These are phyloP conservation scores for Neoarius graeffei DNA, from an alignment of 2,113 vertebrate genomes.

Conservation along the genomic window DNA sequence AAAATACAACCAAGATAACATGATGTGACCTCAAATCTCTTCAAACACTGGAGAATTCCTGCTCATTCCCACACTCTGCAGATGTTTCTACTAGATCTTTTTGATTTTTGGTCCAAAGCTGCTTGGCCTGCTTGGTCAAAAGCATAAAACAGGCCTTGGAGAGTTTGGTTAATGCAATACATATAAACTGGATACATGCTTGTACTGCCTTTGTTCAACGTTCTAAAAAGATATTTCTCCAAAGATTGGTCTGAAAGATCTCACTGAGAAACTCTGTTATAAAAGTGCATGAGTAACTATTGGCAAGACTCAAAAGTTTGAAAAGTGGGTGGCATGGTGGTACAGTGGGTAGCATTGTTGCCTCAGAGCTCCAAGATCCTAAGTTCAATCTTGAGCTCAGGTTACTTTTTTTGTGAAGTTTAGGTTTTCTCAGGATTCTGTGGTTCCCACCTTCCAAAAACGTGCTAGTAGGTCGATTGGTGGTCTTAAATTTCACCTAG, in stretches of 20 bases:
- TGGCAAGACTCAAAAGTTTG: background rate
- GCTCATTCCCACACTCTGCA: background rate
- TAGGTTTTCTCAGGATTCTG: background rate
- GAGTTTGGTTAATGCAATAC: background rate
- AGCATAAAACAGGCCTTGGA: background rate
- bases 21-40: background rate
- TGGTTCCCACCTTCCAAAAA: background rate
- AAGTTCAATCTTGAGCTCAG: background rate
- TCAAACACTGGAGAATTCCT: background rate
- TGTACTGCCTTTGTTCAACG: background rate
- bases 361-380: background rate
- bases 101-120: background rate
- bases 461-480: background rate
- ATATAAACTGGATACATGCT: too few relatives aligned
- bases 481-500: background rate
- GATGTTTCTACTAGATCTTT: background rate
- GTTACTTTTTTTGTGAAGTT: background rate
- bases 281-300: background rate
- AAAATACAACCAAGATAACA: background rate
- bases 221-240: background rate
- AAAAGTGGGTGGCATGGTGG: background rate
- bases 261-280: background rate
- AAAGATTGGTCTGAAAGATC: background rate
- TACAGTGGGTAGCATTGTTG: background rate
- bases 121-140: background rate